These are phyloP conservation scores for Myotis lucifugus DNA, from an alignment of 2,113 vertebrate genomes.

Conservation along the genomic window DNA sequence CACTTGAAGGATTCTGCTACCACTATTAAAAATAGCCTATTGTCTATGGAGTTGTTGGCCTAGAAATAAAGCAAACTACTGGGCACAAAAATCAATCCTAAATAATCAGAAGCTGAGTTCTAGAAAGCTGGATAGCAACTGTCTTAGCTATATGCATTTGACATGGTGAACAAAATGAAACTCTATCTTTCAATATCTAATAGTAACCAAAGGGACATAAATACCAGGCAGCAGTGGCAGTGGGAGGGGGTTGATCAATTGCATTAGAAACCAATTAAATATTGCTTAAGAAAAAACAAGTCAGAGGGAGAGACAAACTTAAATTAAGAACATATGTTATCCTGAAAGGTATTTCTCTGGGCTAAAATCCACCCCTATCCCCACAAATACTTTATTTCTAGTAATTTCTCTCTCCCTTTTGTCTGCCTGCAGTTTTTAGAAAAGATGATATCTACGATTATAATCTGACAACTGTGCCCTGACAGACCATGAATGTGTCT, in stretches of 20 bases:
- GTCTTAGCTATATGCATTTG: not conserved
- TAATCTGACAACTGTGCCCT: not conserved
- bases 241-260: constrained; percentile 28
- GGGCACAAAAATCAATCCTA: not conserved
- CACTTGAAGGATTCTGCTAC: not conserved
- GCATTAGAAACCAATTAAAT: constrained; percentile 50
- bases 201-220: not conserved
- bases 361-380: not conserved
- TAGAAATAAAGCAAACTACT: constrained; percentile 6
- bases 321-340: constrained; percentile 64
- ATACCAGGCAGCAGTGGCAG: not conserved
- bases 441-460: not conserved
- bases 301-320: constrained; percentile 27
- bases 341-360: constrained; percentile 55
- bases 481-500: not conserved
- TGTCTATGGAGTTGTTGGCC: not conserved
- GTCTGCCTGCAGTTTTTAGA: not conserved
- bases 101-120: not conserved
- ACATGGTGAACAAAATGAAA: not conserved
- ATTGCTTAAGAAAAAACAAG: constrained; percentile 50
- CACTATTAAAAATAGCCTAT: not conserved
- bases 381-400: constrained; percentile 12
- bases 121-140: not conserved
- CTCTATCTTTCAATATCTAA: constrained; percentile 23
- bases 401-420: not conserved